Conservation (phyloP, 2,797 vertebrate genomes). For the Amblyraja radiata region DNA sequence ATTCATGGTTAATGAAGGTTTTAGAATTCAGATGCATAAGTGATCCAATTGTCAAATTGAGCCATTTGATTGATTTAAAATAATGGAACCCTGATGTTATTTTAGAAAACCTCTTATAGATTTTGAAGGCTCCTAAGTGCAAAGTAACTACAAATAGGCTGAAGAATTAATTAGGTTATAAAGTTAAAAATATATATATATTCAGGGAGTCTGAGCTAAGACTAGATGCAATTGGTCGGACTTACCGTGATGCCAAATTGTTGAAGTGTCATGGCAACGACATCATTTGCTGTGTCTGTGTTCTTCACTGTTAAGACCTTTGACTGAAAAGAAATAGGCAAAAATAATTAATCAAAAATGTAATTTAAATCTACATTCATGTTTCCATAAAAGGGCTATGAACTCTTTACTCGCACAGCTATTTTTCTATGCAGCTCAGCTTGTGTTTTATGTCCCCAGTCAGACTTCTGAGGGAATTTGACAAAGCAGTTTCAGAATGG, state of each 20-base stretch:
- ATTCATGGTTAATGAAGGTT: slow-evolving; percentile 31
- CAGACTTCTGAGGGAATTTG: slow-evolving; percentile 11
- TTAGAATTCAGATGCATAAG: background rate
- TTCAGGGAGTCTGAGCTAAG: background rate
- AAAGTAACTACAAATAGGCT: slow-evolving; percentile 34
- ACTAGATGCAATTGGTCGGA: slow-evolving; percentile 39
- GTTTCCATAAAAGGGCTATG: slow-evolving; percentile 14
- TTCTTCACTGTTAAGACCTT: slow-evolving; percentile 82
- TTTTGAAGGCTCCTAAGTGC: background rate
- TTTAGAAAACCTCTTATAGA: slow-evolving; percentile 23
- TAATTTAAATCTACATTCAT: background rate
- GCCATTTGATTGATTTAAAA: slow-evolving; percentile 24
- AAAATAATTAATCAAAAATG: slow-evolving; percentile 1
- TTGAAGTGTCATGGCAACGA: slow-evolving; percentile 76
- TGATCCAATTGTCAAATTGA: slow-evolving; percentile 4
- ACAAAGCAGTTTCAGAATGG: background rate
- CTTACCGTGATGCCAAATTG: slow-evolving; percentile 85
- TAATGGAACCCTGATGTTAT: slow-evolving; percentile 27
- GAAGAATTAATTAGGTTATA: slow-evolving; percentile 12
- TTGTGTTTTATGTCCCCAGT: slow-evolving; percentile 15
- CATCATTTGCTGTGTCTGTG: slow-evolving; percentile 73
- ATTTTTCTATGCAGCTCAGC: background rate
- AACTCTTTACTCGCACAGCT: background rate
- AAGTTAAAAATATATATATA: background rate
- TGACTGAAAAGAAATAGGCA: slow-evolving; percentile 58